These are phyloP conservation scores for Catharus ustulatus DNA, from an alignment of 2,797 vertebrate species.

Conservation along the genomic window DNA sequence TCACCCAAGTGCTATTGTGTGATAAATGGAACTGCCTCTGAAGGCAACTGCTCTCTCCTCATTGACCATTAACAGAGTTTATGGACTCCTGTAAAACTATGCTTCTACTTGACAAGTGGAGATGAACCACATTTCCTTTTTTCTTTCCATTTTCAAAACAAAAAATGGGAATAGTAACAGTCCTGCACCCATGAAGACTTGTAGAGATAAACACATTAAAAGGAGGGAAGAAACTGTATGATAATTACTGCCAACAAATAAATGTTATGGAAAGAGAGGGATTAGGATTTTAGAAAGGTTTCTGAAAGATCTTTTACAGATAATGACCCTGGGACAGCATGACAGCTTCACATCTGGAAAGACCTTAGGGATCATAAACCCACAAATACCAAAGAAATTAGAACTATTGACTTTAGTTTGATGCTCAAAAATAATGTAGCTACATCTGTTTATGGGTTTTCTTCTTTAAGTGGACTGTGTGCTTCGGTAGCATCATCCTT, in stretches of 20 bases:
- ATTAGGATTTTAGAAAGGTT: background rate
- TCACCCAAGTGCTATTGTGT: background rate
- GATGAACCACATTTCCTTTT: background rate
- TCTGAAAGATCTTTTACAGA: background rate
- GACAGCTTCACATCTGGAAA: background rate
- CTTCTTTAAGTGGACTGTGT: background rate
- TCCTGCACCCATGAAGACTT: background rate
- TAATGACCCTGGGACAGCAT: background rate
- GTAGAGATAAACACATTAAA: background rate
- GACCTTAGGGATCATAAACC: background rate
- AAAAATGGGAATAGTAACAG: background rate
- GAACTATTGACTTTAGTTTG: background rate
- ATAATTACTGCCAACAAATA: background rate
- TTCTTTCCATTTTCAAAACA: background rate
- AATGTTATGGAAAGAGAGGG: background rate
- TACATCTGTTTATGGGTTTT: fast-evolving
- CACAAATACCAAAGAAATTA: background rate
- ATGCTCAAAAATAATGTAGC: background rate
- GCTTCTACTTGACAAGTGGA: background rate
- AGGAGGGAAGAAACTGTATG: background rate
- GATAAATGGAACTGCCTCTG: background rate
- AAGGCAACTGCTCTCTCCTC: background rate
- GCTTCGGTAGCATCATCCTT: background rate
- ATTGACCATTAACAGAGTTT: background rate
- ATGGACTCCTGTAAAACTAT: background rate